Percentiles rank a stretch among this genome's conserved stretches.
These are phyloP conservation scores for Hyla sarda DNA, from an alignment of 2,113 vertebrate genomes.

Conservation along the genomic window DNA sequence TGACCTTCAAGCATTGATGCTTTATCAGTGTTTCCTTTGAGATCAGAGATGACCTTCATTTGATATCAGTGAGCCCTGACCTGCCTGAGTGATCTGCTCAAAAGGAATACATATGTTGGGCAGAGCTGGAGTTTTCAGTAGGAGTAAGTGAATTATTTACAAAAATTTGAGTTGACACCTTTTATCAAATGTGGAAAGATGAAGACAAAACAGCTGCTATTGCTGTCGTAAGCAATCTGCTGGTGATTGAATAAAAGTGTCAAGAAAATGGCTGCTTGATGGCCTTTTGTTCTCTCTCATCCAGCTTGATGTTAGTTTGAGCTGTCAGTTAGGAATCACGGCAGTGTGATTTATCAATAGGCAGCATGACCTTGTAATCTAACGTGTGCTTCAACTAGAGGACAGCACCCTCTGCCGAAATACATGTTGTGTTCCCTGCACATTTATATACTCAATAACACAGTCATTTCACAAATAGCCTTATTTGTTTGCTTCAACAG, in stretches of 20 bases:
- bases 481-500: neutral
- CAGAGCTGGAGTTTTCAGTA: conserved; percentile 89
- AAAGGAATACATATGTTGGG: conserved; percentile 95
- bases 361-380: conserved; percentile 95
- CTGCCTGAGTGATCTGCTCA: conserved; percentile 91
- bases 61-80: conserved; percentile 95
- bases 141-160: conserved; percentile 99
- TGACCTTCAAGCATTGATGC: conserved; percentile 91
- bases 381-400: conserved; percentile 71
- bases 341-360: conserved; percentile 99
- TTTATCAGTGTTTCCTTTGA: conserved; percentile 84
- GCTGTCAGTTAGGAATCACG: conserved; percentile 99
- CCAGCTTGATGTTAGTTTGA: conserved; percentile 99
- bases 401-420: conserved; percentile 81
- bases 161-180: conserved; percentile 99
- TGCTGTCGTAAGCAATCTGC: conserved; percentile 99
- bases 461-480: conserved; percentile 38
- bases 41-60: conserved; percentile 94
- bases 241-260: conserved; percentile 99
- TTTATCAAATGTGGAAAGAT: conserved; percentile 99
- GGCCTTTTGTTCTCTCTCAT: conserved; percentile 99
- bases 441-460: conserved; percentile 42
- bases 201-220: conserved; percentile 99
- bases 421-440: conserved; percentile 19
- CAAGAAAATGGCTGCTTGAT: conserved; percentile 99